Evolutionary conservation across 2,113 vertebrate genomes (phyloP).

Genomic region (Chunga burmeisteri): DNA sequence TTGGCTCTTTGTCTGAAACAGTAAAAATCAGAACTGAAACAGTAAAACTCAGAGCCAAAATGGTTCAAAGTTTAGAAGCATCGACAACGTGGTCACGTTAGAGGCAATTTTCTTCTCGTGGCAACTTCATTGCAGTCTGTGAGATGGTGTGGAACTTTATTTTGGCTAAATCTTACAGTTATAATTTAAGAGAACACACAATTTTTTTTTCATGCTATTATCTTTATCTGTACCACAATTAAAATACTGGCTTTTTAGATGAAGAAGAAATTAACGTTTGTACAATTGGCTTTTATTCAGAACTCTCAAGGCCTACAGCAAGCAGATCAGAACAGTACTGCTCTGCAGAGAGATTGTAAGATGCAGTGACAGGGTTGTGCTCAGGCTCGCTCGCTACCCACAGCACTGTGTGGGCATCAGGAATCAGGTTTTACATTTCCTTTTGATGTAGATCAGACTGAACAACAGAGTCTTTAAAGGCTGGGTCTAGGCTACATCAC

Average conservation of each 20-base stretch:
- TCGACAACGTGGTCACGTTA: neutral
- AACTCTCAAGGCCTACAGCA: neutral
- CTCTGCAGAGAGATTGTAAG: neutral
- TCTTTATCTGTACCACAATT: neutral
- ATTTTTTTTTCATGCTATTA: neutral
- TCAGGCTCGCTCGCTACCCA: neutral
- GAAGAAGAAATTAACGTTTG: neutral
- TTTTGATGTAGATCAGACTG: neutral
- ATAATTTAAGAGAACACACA: neutral
- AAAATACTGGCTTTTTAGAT: neutral
- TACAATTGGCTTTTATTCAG: neutral
- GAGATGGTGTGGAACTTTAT: neutral
- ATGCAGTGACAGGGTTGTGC: neutral
- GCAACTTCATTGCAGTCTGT: neutral
- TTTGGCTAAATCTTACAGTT: neutral
- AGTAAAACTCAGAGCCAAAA: neutral
- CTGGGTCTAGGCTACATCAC: neutral
- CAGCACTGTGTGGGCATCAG: neutral
- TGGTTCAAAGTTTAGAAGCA: neutral
- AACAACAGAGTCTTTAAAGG: neutral
- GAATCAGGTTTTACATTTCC: neutral
- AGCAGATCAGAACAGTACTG: neutral
- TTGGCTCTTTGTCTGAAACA: neutral
- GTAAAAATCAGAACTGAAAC: neutral
- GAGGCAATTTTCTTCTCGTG: neutral